These are phyloP conservation scores for Embidobia sp. DNA, from an alignment of 2,888 invertebrate genomes.

Conservation along the genomic window DNA sequence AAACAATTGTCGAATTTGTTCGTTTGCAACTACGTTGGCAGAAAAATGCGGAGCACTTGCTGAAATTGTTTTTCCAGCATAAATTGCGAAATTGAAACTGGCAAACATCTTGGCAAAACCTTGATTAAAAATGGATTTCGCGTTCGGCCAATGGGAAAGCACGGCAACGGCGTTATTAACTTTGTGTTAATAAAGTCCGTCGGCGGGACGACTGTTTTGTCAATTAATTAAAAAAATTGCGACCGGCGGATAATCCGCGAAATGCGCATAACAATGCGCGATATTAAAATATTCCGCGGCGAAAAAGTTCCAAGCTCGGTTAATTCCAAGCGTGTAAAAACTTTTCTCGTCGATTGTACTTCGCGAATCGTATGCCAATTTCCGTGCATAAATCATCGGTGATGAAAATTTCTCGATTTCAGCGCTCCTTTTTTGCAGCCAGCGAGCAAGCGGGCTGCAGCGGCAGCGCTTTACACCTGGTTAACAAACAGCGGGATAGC, in stretches of 20 bases:
- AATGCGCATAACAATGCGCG: constrained; percentile 28
- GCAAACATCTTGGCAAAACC: too few species aligned
- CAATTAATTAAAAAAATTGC: constrained; percentile 21
- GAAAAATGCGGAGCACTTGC: too few species aligned
- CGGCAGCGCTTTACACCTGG: constrained; percentile 61
- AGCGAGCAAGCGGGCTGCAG: constrained; percentile 39
- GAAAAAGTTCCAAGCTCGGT: constrained; percentile 51
- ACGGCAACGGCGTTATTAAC: too few species aligned
- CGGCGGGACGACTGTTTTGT: neutral
- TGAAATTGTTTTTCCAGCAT: too few species aligned
- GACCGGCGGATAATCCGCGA: neutral
- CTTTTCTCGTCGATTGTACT: constrained; percentile 57
- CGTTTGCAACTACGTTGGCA: too few species aligned
- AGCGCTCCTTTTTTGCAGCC: constrained; percentile 46
- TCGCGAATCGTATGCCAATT: constrained; percentile 54
- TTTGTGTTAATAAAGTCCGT: too few species aligned
- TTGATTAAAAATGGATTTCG: too few species aligned
- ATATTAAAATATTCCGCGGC: constrained; percentile 37
- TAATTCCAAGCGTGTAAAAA: constrained; percentile 45
- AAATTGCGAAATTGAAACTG: too few species aligned
- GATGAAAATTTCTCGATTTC: constrained; percentile 64
- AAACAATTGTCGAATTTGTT: too few species aligned
- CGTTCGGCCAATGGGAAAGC: too few species aligned
- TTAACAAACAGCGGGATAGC: constrained; percentile 53
- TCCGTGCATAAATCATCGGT: constrained; percentile 59